A percentile compares a stretch with the other conserved stretches of the same genome.
phyloP scores from a whole-genome alignment of 2,113 vertebrate genomes.

The Gallinago jamesoni region DNA sequence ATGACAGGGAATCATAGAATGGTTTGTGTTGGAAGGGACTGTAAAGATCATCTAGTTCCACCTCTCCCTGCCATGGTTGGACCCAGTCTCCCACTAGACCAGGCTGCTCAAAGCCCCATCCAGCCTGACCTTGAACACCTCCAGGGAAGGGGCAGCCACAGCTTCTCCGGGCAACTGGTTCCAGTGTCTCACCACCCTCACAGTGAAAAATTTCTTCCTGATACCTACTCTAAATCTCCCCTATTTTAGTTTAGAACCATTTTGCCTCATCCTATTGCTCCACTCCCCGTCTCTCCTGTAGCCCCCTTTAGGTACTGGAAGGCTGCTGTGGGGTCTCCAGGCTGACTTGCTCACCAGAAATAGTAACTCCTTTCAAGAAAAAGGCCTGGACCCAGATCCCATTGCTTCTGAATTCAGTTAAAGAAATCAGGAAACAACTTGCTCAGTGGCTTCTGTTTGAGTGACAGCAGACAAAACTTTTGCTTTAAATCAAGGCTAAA shows the following conservation, averaged over 20 bases:
- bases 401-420: not conserved
- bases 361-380: not conserved
- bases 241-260: not conserved
- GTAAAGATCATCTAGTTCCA: not conserved
- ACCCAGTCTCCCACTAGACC: not conserved
- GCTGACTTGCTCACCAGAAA: not conserved
- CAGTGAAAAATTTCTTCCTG: not conserved
- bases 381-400: not conserved
- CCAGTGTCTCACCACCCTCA: not conserved
- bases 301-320: not conserved
- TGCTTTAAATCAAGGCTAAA: not conserved
- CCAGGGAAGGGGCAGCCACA: not conserved
- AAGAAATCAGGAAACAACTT: not conserved
- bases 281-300: not conserved
- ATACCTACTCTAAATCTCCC: not conserved
- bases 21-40: not conserved
- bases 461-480: not conserved
- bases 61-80: not conserved
- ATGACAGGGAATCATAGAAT: not conserved
- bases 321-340: not conserved
- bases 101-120: not conserved
- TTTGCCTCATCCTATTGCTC: not conserved
- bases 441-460: not conserved
- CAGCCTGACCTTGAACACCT: not conserved
- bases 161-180: not conserved